These are phyloP conservation scores for Trididemnum nubilum DNA, from an alignment of 23 tunicate genomes.

Conservation along the genomic window DNA sequence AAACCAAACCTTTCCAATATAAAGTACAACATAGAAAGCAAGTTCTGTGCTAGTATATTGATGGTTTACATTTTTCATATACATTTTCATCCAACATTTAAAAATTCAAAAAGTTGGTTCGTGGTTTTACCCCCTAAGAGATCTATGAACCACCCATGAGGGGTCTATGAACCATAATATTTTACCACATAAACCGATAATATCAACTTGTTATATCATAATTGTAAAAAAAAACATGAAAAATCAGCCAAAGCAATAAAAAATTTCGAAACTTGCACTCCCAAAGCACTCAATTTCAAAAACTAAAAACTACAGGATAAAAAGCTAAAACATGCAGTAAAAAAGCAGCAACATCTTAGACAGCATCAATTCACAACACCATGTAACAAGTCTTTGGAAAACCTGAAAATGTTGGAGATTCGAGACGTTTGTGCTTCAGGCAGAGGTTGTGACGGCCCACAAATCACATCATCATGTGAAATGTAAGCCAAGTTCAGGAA, in stretches of 20 bases:
- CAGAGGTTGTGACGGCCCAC: background rate
- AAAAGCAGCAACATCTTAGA: background rate
- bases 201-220: background rate
- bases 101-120: background rate
- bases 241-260: background rate
- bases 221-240: background rate
- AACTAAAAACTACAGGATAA: background rate
- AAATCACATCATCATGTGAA: constrained; percentile 8
- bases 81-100: background rate
- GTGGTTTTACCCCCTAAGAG: background rate
- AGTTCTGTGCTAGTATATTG: background rate
- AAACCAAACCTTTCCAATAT: constrained; percentile 5
- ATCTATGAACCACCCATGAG: background rate
- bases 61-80: background rate
- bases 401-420: background rate
- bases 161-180: background rate
- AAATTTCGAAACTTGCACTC: background rate
- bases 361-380: background rate
- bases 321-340: background rate
- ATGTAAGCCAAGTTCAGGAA: constrained; percentile 16
- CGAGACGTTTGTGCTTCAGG: constrained; percentile 4
- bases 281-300: background rate
- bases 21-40: constrained; percentile 3
- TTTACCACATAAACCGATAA: background rate
- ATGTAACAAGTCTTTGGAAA: constrained; percentile 1